A percentile compares a stretch with the other conserved stretches of the same genome.
Evolutionary conservation across 2,888 invertebrate genomes (phyloP).

Genomic region (Tolmerus cingulatus): DNA sequence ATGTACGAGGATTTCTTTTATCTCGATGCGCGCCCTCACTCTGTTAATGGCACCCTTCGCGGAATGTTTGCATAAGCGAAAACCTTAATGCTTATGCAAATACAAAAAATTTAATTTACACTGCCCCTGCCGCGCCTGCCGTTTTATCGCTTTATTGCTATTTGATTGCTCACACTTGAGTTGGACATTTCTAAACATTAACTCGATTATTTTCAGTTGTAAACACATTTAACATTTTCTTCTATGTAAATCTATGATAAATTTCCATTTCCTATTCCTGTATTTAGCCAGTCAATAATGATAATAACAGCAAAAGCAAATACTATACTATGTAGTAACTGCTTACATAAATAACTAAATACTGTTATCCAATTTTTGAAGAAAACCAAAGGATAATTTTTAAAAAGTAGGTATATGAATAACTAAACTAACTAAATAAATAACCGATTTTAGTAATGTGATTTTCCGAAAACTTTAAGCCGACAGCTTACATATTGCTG

Average conservation of each 20-base stretch:
- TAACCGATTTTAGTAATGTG: too few relatives aligned
- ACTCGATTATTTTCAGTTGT: not conserved
- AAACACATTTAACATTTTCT: not conserved
- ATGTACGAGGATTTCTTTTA: not conserved
- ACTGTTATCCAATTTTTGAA: too few relatives aligned
- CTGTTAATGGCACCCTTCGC: not conserved
- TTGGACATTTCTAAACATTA: not conserved
- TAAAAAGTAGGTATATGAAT: too few relatives aligned
- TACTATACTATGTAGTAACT: too few relatives aligned
- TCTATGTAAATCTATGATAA: not conserved
- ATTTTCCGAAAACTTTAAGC: too few relatives aligned
- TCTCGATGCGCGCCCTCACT: not conserved
- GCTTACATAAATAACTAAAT: too few relatives aligned
- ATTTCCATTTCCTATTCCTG: too few relatives aligned
- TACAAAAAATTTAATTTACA: not conserved
- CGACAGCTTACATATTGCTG: too few relatives aligned
- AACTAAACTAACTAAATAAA: too few relatives aligned
- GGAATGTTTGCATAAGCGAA: not conserved
- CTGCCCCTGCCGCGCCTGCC: not conserved
- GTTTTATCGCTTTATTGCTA: not conserved
- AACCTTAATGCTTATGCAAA: not conserved
- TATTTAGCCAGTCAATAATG: too few relatives aligned
- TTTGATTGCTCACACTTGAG: not conserved
- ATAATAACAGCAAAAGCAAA: too few relatives aligned
- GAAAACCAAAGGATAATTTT: too few relatives aligned